Conservation (phyloP, 2,797 vertebrate species). For the Spinus olivaceus region DNA sequence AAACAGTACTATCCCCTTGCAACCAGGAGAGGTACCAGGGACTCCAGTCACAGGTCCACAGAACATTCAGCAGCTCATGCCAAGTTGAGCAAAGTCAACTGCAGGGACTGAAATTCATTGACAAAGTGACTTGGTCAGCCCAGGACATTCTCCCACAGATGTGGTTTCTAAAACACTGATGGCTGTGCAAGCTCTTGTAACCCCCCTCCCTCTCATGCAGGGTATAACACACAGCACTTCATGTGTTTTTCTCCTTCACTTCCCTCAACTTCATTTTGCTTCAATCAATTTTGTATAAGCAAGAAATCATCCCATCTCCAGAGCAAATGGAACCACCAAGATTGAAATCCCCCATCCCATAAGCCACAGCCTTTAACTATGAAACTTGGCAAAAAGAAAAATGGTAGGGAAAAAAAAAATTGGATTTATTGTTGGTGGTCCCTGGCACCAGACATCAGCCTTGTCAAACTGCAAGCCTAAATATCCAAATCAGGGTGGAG, state of each 20-base stretch:
- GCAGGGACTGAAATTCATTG: neutral
- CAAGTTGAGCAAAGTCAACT: neutral
- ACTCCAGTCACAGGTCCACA: neutral
- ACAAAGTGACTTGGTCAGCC: neutral
- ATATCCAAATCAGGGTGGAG: neutral
- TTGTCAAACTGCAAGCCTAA: neutral
- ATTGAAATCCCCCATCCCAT: neutral
- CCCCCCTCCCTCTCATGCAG: neutral
- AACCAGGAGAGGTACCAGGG: neutral
- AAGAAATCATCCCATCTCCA: neutral
- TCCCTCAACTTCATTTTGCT: neutral
- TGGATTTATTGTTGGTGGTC: neutral
- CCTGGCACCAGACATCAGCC: neutral
- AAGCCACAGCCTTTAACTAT: neutral
- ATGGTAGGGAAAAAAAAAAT: neutral
- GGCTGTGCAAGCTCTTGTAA: neutral
- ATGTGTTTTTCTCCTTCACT: neutral
- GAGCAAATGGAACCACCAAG: neutral
- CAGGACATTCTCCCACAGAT: neutral
- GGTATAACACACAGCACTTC: neutral
- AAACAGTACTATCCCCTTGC: rapidly evolving
- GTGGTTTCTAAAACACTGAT: neutral
- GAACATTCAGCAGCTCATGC: neutral
- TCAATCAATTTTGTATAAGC: neutral
- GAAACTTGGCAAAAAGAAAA: neutral